Conservation (phyloP, 2,888 invertebrate genomes). For the Watsonalla cultraria region DNA sequence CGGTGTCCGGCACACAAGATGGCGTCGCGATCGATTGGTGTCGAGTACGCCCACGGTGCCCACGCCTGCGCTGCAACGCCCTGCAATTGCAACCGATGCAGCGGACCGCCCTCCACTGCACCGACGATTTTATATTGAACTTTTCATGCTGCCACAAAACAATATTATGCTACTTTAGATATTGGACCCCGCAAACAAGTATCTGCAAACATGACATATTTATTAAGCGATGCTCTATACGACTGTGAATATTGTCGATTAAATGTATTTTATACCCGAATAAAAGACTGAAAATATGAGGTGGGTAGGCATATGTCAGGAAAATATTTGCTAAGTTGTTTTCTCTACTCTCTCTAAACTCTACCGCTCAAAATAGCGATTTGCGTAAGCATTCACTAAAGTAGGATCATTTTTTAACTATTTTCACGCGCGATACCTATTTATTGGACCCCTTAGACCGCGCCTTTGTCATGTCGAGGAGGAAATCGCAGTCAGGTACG, state of each 20-base stretch:
- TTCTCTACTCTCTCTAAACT: constrained; percentile 37
- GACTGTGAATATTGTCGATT: constrained; percentile 4
- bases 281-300: constrained; percentile 32
- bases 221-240: neutral
- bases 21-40: constrained; percentile 70
- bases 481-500: constrained; percentile 73
- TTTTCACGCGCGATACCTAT: constrained; percentile 64
- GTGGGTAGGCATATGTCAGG: constrained; percentile 33
- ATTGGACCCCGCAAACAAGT: too few species aligned
- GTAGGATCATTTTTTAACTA: constrained; percentile 61
- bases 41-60: constrained; percentile 63
- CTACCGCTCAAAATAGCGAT: constrained; percentile 36
- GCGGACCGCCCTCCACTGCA: constrained; percentile 40
- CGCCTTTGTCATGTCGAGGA: constrained; percentile 73
- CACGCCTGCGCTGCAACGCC: constrained; percentile 73
- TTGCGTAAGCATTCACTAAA: constrained; percentile 34
- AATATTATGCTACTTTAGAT: too few species aligned
- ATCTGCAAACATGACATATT: neutral
- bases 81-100: constrained; percentile 57
- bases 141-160: neutral
- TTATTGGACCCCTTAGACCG: constrained; percentile 73
- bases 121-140: constrained; percentile 6
- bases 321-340: constrained; percentile 14
- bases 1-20: constrained; percentile 62
- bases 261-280: constrained; percentile 12